phyloP scores from a whole-genome alignment of 1,140 invertebrate species.

The Holcopasites calliopsidis region DNA sequence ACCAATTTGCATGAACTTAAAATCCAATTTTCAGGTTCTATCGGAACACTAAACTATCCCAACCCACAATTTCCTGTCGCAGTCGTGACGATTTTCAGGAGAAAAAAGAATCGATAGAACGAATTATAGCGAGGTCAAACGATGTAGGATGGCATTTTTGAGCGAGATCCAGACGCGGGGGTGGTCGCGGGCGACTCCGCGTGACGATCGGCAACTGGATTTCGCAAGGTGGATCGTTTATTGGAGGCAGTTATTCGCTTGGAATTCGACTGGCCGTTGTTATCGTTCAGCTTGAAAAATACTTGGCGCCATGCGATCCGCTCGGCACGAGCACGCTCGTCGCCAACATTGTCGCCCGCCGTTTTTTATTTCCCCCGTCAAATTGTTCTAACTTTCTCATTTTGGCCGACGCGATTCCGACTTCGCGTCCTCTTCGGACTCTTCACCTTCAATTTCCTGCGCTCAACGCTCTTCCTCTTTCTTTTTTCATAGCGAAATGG shows the following conservation, averaged over 20 bases:
- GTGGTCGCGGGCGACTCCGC: constrained; percentile 18
- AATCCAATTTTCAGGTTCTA: too few species aligned
- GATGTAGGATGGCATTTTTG: constrained; percentile 12
- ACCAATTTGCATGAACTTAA: not conserved
- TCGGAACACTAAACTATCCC: not conserved
- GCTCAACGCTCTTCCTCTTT: not conserved
- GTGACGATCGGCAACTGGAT: constrained; percentile 37
- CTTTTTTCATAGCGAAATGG: too few species aligned
- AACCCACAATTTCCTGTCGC: not conserved
- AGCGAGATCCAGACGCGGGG: constrained; percentile 30
- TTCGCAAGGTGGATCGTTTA: constrained; percentile 53
- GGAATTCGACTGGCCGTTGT: constrained; percentile 52
- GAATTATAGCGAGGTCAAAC: not conserved
- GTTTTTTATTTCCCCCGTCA: constrained; percentile 24
- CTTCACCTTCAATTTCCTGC: not conserved
- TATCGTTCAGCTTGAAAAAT: constrained; percentile 61
- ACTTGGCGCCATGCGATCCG: constrained; percentile 55
- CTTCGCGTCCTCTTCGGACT: not conserved
- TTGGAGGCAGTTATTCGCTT: constrained; percentile 27
- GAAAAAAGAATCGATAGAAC: not conserved
- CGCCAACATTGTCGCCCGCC: not conserved
- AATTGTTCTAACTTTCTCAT: constrained; percentile 47
- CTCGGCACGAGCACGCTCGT: constrained; percentile 9
- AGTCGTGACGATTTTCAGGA: not conserved
- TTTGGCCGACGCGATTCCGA: constrained; percentile 23